Evolutionary conservation across 2,888 invertebrate genomes (phyloP).

Genomic region (Cryptus armator): DNA sequence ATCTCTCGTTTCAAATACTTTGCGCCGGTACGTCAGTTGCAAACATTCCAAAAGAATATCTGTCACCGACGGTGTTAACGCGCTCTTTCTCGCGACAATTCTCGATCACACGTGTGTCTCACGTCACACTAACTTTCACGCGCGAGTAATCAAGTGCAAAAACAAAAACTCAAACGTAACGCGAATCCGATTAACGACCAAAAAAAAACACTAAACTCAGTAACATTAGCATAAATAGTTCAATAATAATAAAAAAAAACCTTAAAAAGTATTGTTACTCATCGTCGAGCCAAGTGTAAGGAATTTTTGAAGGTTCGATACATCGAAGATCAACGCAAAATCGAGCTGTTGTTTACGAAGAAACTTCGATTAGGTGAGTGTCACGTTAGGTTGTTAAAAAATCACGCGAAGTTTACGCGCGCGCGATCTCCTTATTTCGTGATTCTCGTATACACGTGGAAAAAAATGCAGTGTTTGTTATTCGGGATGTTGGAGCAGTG

Average conservation of each 20-base stretch:
- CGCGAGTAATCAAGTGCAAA: too few relatives aligned
- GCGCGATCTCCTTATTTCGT: neutral
- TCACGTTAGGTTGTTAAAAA: neutral
- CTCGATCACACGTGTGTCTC: neutral
- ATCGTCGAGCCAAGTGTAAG: neutral
- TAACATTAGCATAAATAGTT: too few relatives aligned
- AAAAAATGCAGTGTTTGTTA: neutral
- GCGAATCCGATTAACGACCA: too few relatives aligned
- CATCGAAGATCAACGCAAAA: neutral
- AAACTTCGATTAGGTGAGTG: constrained; percentile 11
- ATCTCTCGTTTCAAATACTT: constrained; percentile 30
- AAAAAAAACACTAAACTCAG: too few relatives aligned
- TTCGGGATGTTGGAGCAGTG: neutral
- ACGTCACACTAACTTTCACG: neutral
- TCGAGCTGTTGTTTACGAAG: neutral
- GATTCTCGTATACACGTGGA: neutral
- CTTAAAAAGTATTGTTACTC: neutral
- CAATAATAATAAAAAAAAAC: neutral
- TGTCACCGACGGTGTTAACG: neutral
- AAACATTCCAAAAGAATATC: constrained; percentile 18
- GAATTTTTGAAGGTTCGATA: neutral
- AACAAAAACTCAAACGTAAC: too few relatives aligned
- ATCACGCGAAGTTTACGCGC: neutral
- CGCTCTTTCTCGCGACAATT: neutral
- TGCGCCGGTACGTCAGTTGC: constrained; percentile 31